Evolutionary conservation across 1,140 invertebrate genomes (phyloP).

Genomic region (Anastrepha ludens): DNA sequence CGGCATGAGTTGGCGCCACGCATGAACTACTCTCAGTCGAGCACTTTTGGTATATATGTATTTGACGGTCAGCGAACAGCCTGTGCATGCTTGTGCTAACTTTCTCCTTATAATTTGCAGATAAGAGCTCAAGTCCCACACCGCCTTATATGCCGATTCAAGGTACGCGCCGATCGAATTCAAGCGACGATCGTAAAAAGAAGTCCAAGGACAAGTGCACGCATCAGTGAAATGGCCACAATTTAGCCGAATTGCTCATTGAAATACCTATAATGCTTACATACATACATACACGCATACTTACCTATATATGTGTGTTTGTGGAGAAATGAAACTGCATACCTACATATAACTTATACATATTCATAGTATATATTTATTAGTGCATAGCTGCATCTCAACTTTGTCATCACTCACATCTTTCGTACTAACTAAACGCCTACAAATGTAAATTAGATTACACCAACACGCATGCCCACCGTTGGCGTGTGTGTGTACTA

Average conservation of each 20-base stretch:
- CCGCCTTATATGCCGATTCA: constrained; percentile 88
- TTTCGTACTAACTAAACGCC: background rate
- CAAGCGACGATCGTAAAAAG: constrained; percentile 76
- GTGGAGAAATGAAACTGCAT: too few relatives aligned
- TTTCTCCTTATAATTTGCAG: constrained; percentile 59
- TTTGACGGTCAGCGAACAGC: constrained; percentile 54
- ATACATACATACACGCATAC: background rate
- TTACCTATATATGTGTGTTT: background rate
- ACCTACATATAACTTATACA: background rate
- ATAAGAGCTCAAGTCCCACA: constrained; percentile 77
- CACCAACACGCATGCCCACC: background rate
- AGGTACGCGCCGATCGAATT: constrained; percentile 80
- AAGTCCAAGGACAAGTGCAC: constrained; percentile 75
- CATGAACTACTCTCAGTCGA: constrained; percentile 70
- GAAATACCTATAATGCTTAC: background rate
- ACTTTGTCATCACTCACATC: background rate
- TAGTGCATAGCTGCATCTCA: background rate
- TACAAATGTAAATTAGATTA: background rate
- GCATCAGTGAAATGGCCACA: constrained; percentile 67
- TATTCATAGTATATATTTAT: background rate
- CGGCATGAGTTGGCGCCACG: constrained; percentile 64
- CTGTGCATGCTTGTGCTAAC: constrained; percentile 40
- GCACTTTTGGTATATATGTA: constrained; percentile 73
- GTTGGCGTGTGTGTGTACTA: background rate
- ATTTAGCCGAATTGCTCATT: constrained; percentile 39